Base-by-base conservation (phyloP, 1,140 invertebrate genomes). In the Holotrichia oblita region DNA sequence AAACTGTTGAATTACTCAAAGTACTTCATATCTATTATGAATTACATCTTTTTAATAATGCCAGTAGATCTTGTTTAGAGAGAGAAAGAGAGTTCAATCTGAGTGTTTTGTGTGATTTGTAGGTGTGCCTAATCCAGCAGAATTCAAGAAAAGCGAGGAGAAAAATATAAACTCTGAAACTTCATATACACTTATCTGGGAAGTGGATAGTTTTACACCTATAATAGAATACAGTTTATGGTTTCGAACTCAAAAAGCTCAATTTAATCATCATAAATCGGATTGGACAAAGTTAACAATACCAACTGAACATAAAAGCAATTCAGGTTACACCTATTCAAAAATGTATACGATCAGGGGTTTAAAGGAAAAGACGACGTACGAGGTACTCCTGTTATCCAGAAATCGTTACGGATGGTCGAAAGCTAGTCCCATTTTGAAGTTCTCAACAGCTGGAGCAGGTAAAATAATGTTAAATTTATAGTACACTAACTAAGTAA, bases 361-460 rank as follows among this genome's bases (percentile, higher is more conserved):
- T 3, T 86, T 94, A 8, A 89, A 90, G n/a, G 88, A 89, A 12
- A 90, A 90, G 42, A 91, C 90, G 0, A 89, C 91, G 4, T 95
- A 94, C 81, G 93, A 95, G 84, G 92, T 91, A 0, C 86, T 91
- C 2, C 88, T 95, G 7, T 88, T 91, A 22, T 92, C 92, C 0
- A 90, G 92, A 86, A 95, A 94, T 86, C 89, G 90, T 79, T 93
- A 91, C 81, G 93, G 93, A 3, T 93, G 91, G 90, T 93, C 92
- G 73, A 89, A 90, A 80, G 89, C 90, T 0, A 93, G 91, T 8
- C 89, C 90, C 17, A 88, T 92, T 34, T 88, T 92, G 55, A 88
- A 89, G 80, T 94, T 94, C 82, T 88, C 91, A 9, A 93, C 92
- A 3, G 88, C 89, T n/a, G 90, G 91, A 69, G 88, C 89, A 82